Evolutionary conservation across 2,113 vertebrate genomes (phyloP), one percentile per base, ranked within the genome.

Genomic region (Corapipo altera): DNA sequence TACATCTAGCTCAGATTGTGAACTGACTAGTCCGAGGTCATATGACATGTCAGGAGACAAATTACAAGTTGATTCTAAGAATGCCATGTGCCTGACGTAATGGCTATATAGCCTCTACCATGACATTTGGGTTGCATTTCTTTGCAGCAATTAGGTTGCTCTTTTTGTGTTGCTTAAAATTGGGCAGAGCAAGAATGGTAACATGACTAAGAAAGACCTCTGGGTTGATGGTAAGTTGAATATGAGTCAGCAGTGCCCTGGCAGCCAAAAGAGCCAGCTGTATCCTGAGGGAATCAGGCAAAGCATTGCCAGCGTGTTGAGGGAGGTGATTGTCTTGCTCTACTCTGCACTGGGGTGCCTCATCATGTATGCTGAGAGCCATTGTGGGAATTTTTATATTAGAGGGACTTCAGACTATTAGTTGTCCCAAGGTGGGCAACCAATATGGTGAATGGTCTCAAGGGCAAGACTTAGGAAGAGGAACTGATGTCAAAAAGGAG

Each of bases 121-220:
- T 94, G 88, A 91, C 65, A 90, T 93, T 93, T 93, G 65, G 37
- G 55, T 61, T 89, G 81, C 81, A 81, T 91, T 95, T 89, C 85
- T 71, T 66, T 69, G 46, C 73, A 88, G 91, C 74, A 81, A 24
- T 94, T 91, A 90, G 13, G 5, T 55, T 94, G 70, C 74, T 87
- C 71, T 85, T 94, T 92, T 71, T 82, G 51, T 71, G 66, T 49
- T 74, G 78, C 89, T 82, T 62, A 30, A 88, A 84, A 91, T 18
- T 46, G 49, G 33, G 35, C 82, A 65, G 37, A n/a, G 61, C 41
- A 49, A 39, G 70, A 90, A 76, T 33, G 85, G 81, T 55, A 85
- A 30, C 61, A 28, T 85, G 89, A 88, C 65, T 90, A 88, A 81
- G 77, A 73, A 32, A 54, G 62, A 79, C 13, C 51, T 83, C 55